Evolutionary conservation across 2,113 vertebrate species (phyloP), one percentile per base, ranked within the genome.

Genomic region (Anas platyrhynchos): DNA sequence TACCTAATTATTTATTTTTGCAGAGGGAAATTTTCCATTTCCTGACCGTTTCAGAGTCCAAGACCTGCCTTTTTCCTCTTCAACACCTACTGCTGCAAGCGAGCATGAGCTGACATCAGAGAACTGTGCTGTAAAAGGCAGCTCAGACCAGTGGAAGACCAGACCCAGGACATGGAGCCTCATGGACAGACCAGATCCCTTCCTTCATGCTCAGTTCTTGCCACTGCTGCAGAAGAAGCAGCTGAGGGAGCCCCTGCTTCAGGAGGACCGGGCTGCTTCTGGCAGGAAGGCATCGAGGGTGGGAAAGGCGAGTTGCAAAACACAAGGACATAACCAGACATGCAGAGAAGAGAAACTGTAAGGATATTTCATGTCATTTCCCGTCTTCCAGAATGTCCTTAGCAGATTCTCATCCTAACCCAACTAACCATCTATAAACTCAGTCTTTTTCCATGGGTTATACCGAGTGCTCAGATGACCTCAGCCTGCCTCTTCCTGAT

Each of bases 391-490:
- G 55, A 38, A 59, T 9, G 36, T 78, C 32, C 74, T 27, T 2
- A 15, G 17, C 73, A 31, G 7, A 31, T 55, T 36, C 73, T 48
- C 65, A 46, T 34, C 83, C 22, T 71, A 55, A 41, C 43, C 54
- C 38, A 48, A 7, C 29, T 10, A 69, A 62, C 7, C 2, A 2
- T 25, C 73, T 13, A 9, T 2, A 27, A 92, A 72, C 13, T 27
- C 55, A 17, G 0, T 0, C 0, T 34, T 65, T 54, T 74, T 5
- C 65, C 32, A 1, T 1, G 74, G 34, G 56, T 63, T 44, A 2
- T 1, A 56, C 7, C 63, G 61, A 86, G 36, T 0, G 11, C 52
- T 44, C 74, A 25, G n/a, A 7, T 29, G 15, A 54, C 20, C 56
- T 48, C 89, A 44, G 62, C 67, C 63, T 16, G 36, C 5, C 76